Evolutionary conservation across 2,888 invertebrate genomes (phyloP).

Genomic region (Lasioglossum calceatum): DNA sequence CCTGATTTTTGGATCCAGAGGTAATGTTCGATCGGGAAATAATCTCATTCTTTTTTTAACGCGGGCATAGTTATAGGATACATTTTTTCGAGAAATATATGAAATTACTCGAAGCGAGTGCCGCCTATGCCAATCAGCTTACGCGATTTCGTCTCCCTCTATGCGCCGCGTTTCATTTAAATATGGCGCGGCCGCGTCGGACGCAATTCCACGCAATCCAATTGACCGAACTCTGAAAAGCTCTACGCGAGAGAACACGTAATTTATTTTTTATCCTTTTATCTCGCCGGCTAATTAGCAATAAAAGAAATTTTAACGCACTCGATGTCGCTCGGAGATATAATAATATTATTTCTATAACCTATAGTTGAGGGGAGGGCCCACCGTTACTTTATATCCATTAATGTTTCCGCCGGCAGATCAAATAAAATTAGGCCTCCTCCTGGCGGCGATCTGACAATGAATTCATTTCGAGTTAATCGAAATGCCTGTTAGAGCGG

Average conservation of each 20-base stretch:
- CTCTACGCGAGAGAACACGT: constrained; percentile 9
- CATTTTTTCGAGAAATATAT: not conserved
- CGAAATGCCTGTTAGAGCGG: constrained; percentile 3
- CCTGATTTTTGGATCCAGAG: not conserved
- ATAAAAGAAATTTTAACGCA: constrained; percentile 14
- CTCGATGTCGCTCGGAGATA: not conserved
- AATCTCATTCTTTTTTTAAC: not conserved
- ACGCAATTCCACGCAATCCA: constrained; percentile 10
- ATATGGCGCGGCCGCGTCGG: not conserved
- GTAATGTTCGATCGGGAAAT: not conserved
- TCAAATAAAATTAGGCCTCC: constrained; percentile 1
- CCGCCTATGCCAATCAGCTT: not conserved
- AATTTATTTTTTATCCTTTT: constrained; percentile 15
- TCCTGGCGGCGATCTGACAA: not conserved
- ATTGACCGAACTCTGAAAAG: constrained; percentile 9
- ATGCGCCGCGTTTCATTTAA: constrained; percentile 21
- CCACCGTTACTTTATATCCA: constrained; percentile 1
- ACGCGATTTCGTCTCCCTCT: not conserved
- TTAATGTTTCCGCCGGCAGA: not conserved
- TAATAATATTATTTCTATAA: constrained; percentile 16
- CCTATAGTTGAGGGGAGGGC: not conserved
- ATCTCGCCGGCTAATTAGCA: not conserved
- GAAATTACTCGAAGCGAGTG: constrained; percentile 6
- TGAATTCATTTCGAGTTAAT: not conserved
- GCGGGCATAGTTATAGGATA: not conserved